Conservation (phyloP, 2,113 vertebrate genomes). For the Ptilonorhynchus violaceus region DNA sequence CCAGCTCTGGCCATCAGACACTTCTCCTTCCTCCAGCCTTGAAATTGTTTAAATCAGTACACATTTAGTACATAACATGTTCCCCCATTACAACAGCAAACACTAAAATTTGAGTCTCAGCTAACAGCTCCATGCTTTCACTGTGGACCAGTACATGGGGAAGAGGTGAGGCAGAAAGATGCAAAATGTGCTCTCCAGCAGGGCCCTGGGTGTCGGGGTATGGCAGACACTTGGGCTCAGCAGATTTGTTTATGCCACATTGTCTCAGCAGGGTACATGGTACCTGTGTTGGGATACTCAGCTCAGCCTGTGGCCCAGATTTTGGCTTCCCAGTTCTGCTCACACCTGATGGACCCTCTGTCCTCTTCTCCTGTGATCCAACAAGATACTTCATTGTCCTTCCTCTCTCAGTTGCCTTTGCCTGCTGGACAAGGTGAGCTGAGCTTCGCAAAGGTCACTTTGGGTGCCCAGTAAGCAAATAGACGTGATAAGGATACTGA, state of each 20-base stretch:
- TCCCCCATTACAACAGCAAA: neutral
- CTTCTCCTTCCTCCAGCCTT: neutral
- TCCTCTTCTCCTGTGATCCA: neutral
- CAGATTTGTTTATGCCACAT: neutral
- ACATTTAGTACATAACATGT: neutral
- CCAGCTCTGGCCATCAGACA: neutral
- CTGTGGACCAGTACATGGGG: neutral
- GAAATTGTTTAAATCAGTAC: neutral
- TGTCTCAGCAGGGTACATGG: rapidly evolving
- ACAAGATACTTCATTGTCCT: neutral
- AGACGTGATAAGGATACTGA: neutral
- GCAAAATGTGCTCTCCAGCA: neutral
- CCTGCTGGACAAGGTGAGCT: neutral
- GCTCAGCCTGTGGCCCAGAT: neutral
- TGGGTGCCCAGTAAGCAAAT: neutral
- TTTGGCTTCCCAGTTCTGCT: neutral
- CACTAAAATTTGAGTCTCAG: neutral
- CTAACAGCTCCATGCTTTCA: neutral
- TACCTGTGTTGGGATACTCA: neutral
- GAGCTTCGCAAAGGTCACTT: neutral
- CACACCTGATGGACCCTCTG: neutral
- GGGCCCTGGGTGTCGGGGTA: neutral
- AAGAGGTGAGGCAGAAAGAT: neutral
- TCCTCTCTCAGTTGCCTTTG: neutral
- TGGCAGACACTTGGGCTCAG: neutral